phyloP scores from a whole-genome alignment of 1,140 invertebrate species.

The Caenorhabditis remanei region DNA sequence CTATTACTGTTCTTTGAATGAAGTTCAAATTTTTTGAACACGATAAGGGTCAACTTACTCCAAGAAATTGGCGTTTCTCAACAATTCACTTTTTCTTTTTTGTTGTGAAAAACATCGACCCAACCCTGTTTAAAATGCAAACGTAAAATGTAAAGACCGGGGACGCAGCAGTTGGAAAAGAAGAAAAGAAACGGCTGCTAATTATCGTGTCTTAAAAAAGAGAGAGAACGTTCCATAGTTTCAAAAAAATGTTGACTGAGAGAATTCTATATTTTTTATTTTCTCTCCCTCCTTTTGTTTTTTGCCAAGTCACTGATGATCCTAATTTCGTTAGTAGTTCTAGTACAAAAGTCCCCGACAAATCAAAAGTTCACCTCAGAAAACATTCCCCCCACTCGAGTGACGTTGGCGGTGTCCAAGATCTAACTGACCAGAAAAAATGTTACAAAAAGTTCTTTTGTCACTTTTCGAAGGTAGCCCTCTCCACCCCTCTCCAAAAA shows the following conservation, averaged over 20 bases:
- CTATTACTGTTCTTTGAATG: background rate
- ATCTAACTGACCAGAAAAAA: background rate
- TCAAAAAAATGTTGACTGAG: background rate
- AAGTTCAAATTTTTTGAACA: background rate
- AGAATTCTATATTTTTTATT: background rate
- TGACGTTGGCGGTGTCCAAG: background rate
- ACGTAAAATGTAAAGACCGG: constrained; percentile 8
- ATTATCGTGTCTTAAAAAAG: constrained; percentile 4
- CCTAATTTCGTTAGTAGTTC: no score
- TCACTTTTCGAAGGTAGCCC: no score
- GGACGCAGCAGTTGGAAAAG: no score
- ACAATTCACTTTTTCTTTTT: background rate
- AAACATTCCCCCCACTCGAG: background rate
- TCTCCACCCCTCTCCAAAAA: background rate
- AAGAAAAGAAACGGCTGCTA: constrained; percentile 19
- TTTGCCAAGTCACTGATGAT: no score
- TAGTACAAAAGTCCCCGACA: no score
- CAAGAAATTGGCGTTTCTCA: no score
- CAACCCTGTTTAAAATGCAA: constrained; percentile 25
- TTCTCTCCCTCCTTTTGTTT: no score
- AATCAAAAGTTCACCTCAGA: no score
- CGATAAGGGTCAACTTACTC: background rate
- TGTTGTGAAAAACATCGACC: background rate
- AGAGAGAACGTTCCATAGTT: constrained; percentile 15
- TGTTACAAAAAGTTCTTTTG: no score